Base-by-base conservation (phyloP, 2,113 vertebrate genomes). In the Sturnira hondurensis region DNA sequence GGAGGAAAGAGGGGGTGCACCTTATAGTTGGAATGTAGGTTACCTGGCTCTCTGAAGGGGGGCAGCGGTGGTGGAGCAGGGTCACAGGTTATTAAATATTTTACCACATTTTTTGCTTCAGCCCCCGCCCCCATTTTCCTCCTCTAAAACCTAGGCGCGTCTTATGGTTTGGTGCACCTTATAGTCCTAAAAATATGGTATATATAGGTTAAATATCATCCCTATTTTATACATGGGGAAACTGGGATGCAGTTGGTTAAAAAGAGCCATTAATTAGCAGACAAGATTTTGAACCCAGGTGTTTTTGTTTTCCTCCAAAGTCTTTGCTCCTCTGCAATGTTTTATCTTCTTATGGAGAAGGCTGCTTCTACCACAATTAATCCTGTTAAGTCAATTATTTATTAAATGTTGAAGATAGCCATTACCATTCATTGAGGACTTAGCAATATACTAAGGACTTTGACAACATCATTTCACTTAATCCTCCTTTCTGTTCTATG, bases 391-490 rank as follows among this genome's bases (percentile, higher is more conserved):
- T 87, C 10, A 54, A 20, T 67, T 95, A 77, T 73, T 95, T 83
- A 89, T 47, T 94, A 74, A 89, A 80, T 83, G 10, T 33, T 84
- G 36, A 96, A 93, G 95, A 94, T 13, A 88, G 50, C 47, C 36
- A 54, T 70, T 81, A 84, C 31, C 38, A 52, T 85, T 88, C 85
- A 85, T 47, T 94, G 28, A 89, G 36, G 38, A 94, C 85, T 89
- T 45, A 90, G 45, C 89, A 92, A 12, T 68, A 63, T 56, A 61
- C 52, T 56, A 92, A 94, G 52, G 31, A 84, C 12, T 74, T 28
- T 77, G 77, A 43, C 31, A 94, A n/a, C 50, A 83, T 85, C 83
- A 65, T 58, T 90, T 94, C 58, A 96, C 52, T 95, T 90, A 94
- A 88, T 86, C 54, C n/a, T 94, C n/a, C 43, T 91, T 76, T 76